Base-by-base conservation (phyloP, 1,140 invertebrate species). In the Drosophila repletoides region DNA sequence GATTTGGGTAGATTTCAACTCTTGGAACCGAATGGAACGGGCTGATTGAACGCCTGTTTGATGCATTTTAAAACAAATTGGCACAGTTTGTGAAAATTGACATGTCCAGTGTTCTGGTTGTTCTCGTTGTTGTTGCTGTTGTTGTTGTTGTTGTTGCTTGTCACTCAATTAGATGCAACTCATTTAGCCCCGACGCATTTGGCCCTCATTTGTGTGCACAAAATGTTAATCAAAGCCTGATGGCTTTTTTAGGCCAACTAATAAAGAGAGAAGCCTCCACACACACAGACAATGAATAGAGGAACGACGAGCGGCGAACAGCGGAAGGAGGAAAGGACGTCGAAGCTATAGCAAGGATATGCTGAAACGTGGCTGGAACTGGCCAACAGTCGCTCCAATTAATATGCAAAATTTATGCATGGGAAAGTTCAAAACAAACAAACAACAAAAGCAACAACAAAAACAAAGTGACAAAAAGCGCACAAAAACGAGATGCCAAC, bases 361-460 rank as follows among this genome's bases (percentile, higher is more conserved):
- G 28, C 24, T 5, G 7, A 14, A 7, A 5, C 3, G 41, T 41
- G 36, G 33, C 19, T 24, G 15, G 28, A 29, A 21, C n/a, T 29
- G 43, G 46, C 72, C 60, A 60, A 64, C 58, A 61, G 65, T 58
- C 80, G 59, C 80, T 79, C 29, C 79, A 84, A 84, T 84, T 84
- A 84, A 84, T 86, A 84, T 84, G 79, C 79, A 79, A 84, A 84
- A 84, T 84, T 84, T 84, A 84, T 84, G 80, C 79, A 84, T 86
- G 80, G 79, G 79, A 83, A 86, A 84, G 74, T 67, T 79, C 80
- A 86, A 84, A 81, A 83, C 76, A 80, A 80, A 80, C 76, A 70
- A 74, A 64, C 51, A 63, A 19, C 61, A 51, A 52, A 21, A 45
- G 28, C 63, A 48, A 53, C 63, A 81, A 48, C 56, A 56, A 31